Base-by-base conservation (phyloP, 2,888 invertebrate genomes). In the Orchesella flavescens region DNA sequence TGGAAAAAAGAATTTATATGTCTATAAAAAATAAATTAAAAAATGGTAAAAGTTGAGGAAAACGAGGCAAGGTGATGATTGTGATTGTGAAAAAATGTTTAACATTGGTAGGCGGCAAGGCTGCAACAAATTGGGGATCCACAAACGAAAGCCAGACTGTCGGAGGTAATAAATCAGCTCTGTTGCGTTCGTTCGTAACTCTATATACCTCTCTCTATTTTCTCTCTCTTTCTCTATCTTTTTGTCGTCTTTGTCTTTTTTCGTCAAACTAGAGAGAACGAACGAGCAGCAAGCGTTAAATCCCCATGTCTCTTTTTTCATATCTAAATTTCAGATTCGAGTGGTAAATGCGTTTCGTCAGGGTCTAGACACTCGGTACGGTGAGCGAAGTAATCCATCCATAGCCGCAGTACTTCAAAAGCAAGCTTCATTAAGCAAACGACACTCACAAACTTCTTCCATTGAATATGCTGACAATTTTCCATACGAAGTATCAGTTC, bases 291-390 rank as follows among this genome's bases (percentile, higher is more conserved):
- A 82, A 83, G 77, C 83, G 73, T 83, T 83, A 83, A 83, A 77
- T 83, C 78, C 77, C 85, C 75, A 44, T 85, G 80, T 85, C 74
- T 85, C 71, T 79, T 82, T 68, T 85, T 86, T 86, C 91, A 90
- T 90, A 61, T 73, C 53, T 75, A 71, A 61, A 91, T 93, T 93
- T 92, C 95, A 99, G 99, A 99, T 99, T 92, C 98, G 99, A 93
- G 99, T 99, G 93, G 98, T 99, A 93, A 99, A 99, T 93, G 99
- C 99, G 93, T 99, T 99, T 94, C 98, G 99, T 92, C 97, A 98
- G 94, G 98, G 98, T 92, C 94, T 98, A 92, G 98, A 98, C 93
- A 94, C 96, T 91, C 95, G 97, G 90, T 94, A 94, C 90, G 95
- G 96, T 92, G 96, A 96, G 92, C 94, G 95, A 92, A 95, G 95